Percentiles rank a stretch among this genome's conserved stretches.
Conservation (phyloP, 2,888 invertebrate species). For the Crossocerus cetratus region DNA sequence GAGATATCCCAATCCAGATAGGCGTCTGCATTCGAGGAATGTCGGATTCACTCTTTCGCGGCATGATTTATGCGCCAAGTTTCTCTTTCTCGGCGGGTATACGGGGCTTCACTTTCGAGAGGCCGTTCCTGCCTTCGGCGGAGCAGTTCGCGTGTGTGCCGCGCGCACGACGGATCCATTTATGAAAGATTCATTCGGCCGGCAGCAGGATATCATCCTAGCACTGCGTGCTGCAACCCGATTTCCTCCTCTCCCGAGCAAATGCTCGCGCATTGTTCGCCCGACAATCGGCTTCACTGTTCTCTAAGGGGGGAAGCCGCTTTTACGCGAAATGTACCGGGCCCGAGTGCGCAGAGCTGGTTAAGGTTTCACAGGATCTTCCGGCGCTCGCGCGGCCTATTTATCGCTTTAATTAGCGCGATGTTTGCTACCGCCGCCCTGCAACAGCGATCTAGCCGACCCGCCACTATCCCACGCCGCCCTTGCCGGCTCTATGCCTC, state of each 20-base stretch:
- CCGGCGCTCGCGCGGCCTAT: not conserved
- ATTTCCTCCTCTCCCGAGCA: not conserved
- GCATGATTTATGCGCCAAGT: not conserved
- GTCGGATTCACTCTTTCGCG: not conserved
- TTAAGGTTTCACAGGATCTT: not conserved
- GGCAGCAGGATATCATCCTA: not conserved
- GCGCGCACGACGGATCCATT: not conserved
- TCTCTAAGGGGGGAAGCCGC: too few relatives aligned
- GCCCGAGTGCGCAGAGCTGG: too few relatives aligned
- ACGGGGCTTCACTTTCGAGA: too few relatives aligned
- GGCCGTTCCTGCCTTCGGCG: not conserved
- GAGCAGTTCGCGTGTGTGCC: not conserved
- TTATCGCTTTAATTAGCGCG: constrained; percentile 3
- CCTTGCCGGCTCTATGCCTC: not conserved
- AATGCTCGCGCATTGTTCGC: not conserved
- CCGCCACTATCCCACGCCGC: not conserved
- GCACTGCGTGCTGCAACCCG: not conserved
- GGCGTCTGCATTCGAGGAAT: not conserved
- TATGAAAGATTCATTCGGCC: constrained; percentile 2
- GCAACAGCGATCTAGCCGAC: not conserved
- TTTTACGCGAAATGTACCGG: too few relatives aligned
- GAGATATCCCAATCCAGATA: not conserved
- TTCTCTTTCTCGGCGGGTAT: not conserved
- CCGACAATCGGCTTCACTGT: not conserved
- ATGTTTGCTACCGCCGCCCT: not conserved